These are phyloP conservation scores for Caenorhabditis uteleia DNA, from an alignment of 2,888 invertebrate genomes.

Conservation along the genomic window DNA sequence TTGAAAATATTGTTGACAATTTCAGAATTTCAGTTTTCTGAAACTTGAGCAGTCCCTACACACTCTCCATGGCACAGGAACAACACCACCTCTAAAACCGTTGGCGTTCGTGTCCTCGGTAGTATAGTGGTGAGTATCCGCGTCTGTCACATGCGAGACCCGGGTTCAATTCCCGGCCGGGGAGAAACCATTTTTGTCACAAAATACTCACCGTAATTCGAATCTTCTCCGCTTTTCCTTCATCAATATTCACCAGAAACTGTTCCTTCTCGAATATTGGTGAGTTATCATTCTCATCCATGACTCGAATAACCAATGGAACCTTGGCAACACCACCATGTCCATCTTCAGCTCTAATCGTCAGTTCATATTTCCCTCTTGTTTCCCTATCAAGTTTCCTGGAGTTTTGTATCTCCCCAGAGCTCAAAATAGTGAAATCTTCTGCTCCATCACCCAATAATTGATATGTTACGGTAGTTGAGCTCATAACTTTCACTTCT, in stretches of 20 bases:
- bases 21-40: too few species aligned
- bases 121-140: constrained; percentile 56
- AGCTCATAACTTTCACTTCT: constrained; percentile 15
- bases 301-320: constrained; percentile 51
- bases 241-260: constrained; percentile 32
- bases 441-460: constrained; percentile 21
- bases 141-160: constrained; percentile 58
- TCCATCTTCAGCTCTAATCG: constrained; percentile 42
- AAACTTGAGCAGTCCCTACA: too few species aligned
- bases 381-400: constrained; percentile 48
- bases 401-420: constrained; percentile 34
- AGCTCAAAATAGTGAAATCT: constrained; percentile 35
- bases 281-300: constrained; percentile 68
- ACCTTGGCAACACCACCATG: constrained; percentile 30
- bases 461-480: constrained; percentile 2
- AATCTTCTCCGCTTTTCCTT: constrained; percentile 41
- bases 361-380: constrained; percentile 34
- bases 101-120: constrained; percentile 23
- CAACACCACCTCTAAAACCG: background rate
- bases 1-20: too few species aligned
- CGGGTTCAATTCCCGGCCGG: constrained; percentile 58
- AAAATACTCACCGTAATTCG: constrained; percentile 24
- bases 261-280: constrained; percentile 47
- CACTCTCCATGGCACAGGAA: too few species aligned
- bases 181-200: constrained; percentile 36